Conservation (phyloP, 2,888 invertebrate genomes). For the Lithophane leautieri region DNA sequence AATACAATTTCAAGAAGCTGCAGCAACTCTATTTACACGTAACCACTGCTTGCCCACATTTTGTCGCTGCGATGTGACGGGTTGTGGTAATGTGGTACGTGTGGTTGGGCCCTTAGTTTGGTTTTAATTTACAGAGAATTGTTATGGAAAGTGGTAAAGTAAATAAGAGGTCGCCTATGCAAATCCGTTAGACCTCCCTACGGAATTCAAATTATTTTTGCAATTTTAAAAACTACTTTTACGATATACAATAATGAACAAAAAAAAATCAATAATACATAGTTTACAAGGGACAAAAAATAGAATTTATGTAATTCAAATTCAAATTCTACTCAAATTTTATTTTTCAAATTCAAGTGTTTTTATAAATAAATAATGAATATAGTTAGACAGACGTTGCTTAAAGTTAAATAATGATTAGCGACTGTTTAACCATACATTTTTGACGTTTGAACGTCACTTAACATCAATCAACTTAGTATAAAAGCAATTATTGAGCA, state of each 20-base stretch:
- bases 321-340: no score
- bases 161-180: background rate
- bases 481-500: background rate
- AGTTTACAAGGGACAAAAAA: constrained; percentile 1
- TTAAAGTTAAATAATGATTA: no score
- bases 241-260: constrained; percentile 8
- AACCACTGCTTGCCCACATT: background rate
- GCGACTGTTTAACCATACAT: no score
- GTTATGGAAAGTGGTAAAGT: no score
- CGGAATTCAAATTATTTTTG: background rate
- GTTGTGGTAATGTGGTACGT: background rate
- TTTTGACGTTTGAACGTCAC: no score
- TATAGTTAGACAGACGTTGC: no score
- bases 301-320: background rate
- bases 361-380: background rate
- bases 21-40: no score
- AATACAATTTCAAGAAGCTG: background rate
- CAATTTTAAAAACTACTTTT: background rate
- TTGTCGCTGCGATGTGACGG: background rate
- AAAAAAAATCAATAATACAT: constrained; percentile 8
- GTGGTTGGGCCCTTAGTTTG: background rate
- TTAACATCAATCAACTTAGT: background rate
- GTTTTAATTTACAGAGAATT: background rate
- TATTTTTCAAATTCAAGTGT: background rate
- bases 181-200: background rate